Base-by-base conservation (phyloP, 2,113 vertebrate genomes). In the Crocuta crocuta region DNA sequence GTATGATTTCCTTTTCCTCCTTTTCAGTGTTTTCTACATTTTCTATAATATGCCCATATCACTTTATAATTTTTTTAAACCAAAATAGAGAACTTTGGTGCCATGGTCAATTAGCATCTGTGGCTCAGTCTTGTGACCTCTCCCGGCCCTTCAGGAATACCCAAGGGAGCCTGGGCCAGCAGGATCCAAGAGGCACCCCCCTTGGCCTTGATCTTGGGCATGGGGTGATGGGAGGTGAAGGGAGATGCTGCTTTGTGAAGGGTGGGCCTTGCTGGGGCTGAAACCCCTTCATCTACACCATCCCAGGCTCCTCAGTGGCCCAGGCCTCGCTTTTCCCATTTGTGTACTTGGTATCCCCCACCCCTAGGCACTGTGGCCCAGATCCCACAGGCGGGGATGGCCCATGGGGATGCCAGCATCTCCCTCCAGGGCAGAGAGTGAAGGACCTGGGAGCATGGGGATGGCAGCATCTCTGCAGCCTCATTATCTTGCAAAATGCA, bases 401-500 rank as follows among this genome's bases (percentile, higher is more conserved):
- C 48, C 50, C 43, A 23, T 23, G 4, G 39, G 13, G 86, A 15
- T 0, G 2, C 31, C 19, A 50, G 88, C 28, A 90, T n/a, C 11
- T 94, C 96, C 94, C 68, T 92, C 53, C 17, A 97, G 50, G 76
- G 55, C 93, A 92, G 35, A 93, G 33, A 95, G 50, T 23, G 71
- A 53, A 2, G 91, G 90, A 63, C 74, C 45, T 31, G 26, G 31
- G 48, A 86, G 33, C 43, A 28, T 6, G 1, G 1, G 26, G 43
- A n/a, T 65, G 71, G 87, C 90, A 97, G 96, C 84, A 26, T 94
- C 83, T 65, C 43, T 55, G 53, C 80, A 96, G 84, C 53, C 91
- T 95, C 91, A 85, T 61, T 92, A 98, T 92, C 85, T 74, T 66
- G 61, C 45, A 98, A 96, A 98, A 96, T 78, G 94, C 98, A 98